phyloP scores from a whole-genome alignment of 2,888 invertebrate species.

The Patella caerulea region DNA sequence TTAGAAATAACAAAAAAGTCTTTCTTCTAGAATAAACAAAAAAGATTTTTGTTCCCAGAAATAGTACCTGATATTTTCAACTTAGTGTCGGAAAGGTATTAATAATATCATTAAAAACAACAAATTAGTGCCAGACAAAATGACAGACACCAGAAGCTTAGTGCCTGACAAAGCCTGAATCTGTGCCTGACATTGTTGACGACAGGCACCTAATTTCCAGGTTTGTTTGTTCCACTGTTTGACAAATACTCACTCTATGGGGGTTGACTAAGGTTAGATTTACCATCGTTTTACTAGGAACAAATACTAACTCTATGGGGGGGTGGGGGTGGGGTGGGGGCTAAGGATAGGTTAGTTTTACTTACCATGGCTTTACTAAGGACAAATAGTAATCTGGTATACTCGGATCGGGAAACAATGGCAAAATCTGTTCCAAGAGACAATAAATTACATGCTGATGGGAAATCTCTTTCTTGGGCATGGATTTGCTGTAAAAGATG shows the following conservation, averaged over 20 bases:
- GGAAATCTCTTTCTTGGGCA: conserved; percentile 91
- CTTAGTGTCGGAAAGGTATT: too few relatives aligned
- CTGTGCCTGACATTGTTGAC: too few relatives aligned
- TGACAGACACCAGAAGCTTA: too few relatives aligned
- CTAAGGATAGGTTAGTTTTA: conserved; percentile 28
- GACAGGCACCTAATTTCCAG: too few relatives aligned
- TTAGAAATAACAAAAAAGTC: neutral
- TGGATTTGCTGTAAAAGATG: conserved; percentile 86
- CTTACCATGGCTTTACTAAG: conserved; percentile 95
- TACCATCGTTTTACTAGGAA: conserved; percentile 96
- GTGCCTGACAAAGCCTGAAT: too few relatives aligned
- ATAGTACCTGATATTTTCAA: too few relatives aligned
- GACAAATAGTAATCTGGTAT: conserved; percentile 92
- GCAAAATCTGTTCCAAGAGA: conserved; percentile 96
- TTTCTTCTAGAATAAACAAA: neutral
- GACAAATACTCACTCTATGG: conserved; percentile 79
- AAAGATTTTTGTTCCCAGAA: too few relatives aligned
- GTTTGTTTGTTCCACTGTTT: too few relatives aligned
- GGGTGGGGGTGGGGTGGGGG: neutral
- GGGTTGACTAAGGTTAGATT: conserved; percentile 60
- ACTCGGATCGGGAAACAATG: conserved; percentile 91
- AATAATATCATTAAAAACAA: too few relatives aligned
- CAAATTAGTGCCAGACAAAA: too few relatives aligned
- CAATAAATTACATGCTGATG: conserved; percentile 88
- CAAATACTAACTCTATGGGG: conserved; percentile 76